Evolutionary conservation across 2,797 vertebrate genomes (phyloP), one percentile per base, ranked within the genome.

Genomic region (Neosilurus hyrtlii): DNA sequence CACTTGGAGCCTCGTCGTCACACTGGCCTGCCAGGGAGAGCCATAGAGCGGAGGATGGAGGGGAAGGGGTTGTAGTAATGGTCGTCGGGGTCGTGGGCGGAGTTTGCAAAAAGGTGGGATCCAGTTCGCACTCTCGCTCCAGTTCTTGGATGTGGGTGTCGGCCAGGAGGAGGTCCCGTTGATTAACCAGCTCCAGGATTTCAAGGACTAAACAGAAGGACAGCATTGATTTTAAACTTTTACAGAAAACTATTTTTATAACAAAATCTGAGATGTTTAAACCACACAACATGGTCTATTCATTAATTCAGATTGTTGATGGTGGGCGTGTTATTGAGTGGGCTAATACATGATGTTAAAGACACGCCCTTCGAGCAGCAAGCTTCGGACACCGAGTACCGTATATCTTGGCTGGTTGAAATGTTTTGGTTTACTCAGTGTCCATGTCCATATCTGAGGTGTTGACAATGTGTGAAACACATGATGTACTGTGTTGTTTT

Each of bases 101-200:
- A 74, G 78, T 83, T 85, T 66, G 92, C 83, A 51, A 88, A 7
- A n/a, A 83, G n/a, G 24, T 71, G 9, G 1, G 93, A 90, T 86
- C 88, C n/a, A 95, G 90, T 87, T 93, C 91, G 75, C 95, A 96
- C 88, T 98, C 97, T 0, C 95, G 93, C 86, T 97, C 96, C 87
- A 97, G 90, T 87, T 97, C 96, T 80, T 96, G 92, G 86, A 98
- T 97, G 86, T 98, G 97, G 43, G 95, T 94, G 83, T 97, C 96
- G 0, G 97, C 97, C 1, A 93, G 90, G 2, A 96, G 94, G 35
- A 98, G 95, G 72, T 97, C 97, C 83, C 95, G 91, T 80, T 94
- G 93, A 89, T 97, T 96, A 81, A 98, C 96, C 88, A 97, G 82
- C 89, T 95, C 94, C 72, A 97, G 92, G 89, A 98, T 98, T 91